Evolutionary conservation across 1,140 invertebrate genomes (phyloP).

Genomic region (Sitophilus oryzae): DNA sequence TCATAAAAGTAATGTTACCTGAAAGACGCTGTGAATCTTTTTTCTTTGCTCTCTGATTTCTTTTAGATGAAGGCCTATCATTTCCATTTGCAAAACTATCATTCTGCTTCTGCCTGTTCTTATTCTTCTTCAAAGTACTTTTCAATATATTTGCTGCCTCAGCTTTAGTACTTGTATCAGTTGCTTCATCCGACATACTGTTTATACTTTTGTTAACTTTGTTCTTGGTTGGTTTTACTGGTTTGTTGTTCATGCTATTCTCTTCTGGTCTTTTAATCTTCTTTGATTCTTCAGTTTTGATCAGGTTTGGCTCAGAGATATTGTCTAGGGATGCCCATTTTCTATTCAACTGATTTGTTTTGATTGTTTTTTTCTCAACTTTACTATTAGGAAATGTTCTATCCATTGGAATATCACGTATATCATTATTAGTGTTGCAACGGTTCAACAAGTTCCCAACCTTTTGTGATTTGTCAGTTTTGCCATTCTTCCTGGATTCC

Average conservation of each 20-base stretch:
- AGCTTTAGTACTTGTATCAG: slow-evolving; percentile 28
- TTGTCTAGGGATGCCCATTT: slow-evolving; percentile 55
- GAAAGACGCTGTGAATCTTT: slow-evolving; percentile 36
- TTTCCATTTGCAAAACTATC: slow-evolving; percentile 27
- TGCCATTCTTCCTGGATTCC: slow-evolving; percentile 41
- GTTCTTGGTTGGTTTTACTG: slow-evolving; percentile 40
- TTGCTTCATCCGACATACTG: slow-evolving; percentile 33
- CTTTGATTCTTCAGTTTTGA: slow-evolving; percentile 34
- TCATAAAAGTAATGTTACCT: slow-evolving; percentile 30
- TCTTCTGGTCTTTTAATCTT: slow-evolving; percentile 48
- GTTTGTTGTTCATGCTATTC: slow-evolving; percentile 41
- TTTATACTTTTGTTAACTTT: slow-evolving; percentile 38
- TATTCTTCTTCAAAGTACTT: slow-evolving; percentile 36
- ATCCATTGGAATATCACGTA: slow-evolving; percentile 36
- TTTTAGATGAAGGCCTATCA: slow-evolving; percentile 37
- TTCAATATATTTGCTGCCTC: slow-evolving; percentile 35
- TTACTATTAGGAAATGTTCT: slow-evolving; percentile 30
- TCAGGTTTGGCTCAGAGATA: slow-evolving; percentile 44
- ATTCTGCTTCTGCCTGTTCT: slow-evolving; percentile 30
- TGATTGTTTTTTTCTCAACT: slow-evolving; percentile 29
- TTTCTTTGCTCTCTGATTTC: slow-evolving; percentile 36
- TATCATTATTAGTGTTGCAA: slow-evolving; percentile 39
- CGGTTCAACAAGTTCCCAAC: slow-evolving; percentile 39
- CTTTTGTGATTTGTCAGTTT: slow-evolving; percentile 48
- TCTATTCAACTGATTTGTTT: slow-evolving; percentile 46